Percentiles rank a stretch among this genome's conserved stretches.
Conservation (phyloP, 2,797 vertebrate genomes). For the Carduelis carduelis region DNA sequence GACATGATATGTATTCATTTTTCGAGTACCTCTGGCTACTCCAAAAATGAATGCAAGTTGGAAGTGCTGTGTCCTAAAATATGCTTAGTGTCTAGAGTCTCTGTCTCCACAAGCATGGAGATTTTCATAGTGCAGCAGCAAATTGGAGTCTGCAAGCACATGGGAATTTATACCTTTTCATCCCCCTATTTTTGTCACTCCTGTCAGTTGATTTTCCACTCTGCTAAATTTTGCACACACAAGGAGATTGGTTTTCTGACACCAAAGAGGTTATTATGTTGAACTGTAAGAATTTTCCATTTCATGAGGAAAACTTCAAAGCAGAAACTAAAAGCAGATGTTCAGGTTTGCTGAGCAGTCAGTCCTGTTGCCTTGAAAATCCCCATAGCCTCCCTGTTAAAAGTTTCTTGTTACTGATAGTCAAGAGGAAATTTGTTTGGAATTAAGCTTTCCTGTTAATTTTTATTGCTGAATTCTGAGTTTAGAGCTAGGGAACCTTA, state of each 20-base stretch:
- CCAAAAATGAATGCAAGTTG: background rate
- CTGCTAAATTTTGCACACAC: background rate
- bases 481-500: background rate
- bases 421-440: slow-evolving; percentile 32
- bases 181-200: background rate
- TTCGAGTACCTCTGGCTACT: background rate
- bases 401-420: slow-evolving; percentile 45
- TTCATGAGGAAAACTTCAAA: slow-evolving; percentile 55
- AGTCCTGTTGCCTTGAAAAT: slow-evolving; percentile 10
- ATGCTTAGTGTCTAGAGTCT: background rate
- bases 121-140: background rate
- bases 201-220: background rate
- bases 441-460: slow-evolving; percentile 48
- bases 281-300: slow-evolving; percentile 27
- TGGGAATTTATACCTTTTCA: background rate
- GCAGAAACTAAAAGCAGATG: slow-evolving; percentile 60
- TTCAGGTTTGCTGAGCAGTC: slow-evolving; percentile 35
- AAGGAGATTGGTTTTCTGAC: slow-evolving; percentile 14
- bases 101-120: background rate
- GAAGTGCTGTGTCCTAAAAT: background rate
- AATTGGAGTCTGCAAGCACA: background rate
- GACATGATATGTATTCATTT: background rate
- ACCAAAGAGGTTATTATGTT: background rate
- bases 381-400: background rate
- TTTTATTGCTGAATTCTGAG: slow-evolving; percentile 37